A percentile compares a stretch with the other conserved stretches of the same genome.
Conservation (phyloP, 1,140 invertebrate genomes). For the Drosophila pseudoobscura region DNA sequence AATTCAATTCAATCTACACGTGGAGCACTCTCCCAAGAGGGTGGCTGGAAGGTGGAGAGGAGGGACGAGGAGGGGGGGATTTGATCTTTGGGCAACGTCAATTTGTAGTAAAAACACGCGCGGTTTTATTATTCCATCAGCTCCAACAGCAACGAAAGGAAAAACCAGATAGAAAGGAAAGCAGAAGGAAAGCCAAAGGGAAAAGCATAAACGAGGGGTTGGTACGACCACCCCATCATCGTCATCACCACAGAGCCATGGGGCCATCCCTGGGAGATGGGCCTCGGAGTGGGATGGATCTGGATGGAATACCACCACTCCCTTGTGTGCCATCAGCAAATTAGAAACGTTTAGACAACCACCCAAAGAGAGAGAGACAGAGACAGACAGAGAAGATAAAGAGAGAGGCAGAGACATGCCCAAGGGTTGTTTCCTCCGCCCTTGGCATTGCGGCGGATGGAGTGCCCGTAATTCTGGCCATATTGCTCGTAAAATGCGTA, state of each 20-base stretch:
- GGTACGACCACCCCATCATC: constrained; percentile 1
- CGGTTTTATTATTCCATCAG: constrained; percentile 81
- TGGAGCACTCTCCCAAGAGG: constrained; percentile 32
- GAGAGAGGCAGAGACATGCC: constrained; percentile 3
- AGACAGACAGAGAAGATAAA: constrained; percentile 3
- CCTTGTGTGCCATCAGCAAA: constrained; percentile 77
- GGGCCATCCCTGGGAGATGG: constrained; percentile 5
- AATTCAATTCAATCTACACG: constrained; percentile 80
- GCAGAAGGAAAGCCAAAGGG: constrained; percentile 5
- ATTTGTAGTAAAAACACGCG: constrained; percentile 82
- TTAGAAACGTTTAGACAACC: constrained; percentile 73
- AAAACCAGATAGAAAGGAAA: constrained; percentile 14
- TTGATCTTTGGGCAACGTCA: constrained; percentile 68
- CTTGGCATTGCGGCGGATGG: constrained; percentile 6
- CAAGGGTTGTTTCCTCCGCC: constrained; percentile 63
- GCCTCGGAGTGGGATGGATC: constrained; percentile 1
- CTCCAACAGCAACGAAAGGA: constrained; percentile 15
- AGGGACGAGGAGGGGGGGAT: constrained; percentile 10
- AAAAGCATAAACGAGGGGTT: constrained; percentile 32
- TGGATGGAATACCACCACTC: constrained; percentile 56
- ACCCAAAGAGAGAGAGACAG: background rate
- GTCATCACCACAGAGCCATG: background rate
- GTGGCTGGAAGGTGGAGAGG: background rate
- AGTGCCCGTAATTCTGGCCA: constrained; percentile 11
- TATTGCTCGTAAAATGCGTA: constrained; percentile 43